These are phyloP conservation scores for Lerista edwardsae DNA, from an alignment of 2,797 vertebrate species.

Conservation along the genomic window DNA sequence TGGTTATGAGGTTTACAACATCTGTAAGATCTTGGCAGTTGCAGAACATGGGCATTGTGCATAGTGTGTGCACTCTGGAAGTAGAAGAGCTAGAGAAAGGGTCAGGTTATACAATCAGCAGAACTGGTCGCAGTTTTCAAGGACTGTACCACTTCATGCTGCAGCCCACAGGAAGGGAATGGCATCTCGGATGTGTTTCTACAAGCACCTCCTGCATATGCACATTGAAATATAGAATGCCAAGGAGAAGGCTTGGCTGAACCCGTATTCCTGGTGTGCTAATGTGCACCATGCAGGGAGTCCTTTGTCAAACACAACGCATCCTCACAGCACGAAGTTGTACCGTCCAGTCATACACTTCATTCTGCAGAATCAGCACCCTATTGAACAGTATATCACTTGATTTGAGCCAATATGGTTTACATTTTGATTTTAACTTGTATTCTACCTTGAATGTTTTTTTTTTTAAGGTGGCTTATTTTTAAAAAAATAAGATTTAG, in stretches of 20 bases:
- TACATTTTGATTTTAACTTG: no score
- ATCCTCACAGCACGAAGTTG: no score
- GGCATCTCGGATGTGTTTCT: no score
- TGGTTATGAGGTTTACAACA: slow-evolving; percentile 11
- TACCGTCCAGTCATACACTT: background rate
- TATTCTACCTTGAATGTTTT: no score
- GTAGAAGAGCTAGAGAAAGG: background rate
- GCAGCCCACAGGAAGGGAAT: background rate
- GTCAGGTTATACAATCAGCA: background rate
- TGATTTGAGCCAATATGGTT: no score
- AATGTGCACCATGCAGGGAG: background rate
- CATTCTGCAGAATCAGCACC: no score
- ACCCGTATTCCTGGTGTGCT: background rate
- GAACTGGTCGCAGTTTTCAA: background rate
- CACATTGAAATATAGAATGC: no score
- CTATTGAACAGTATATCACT: no score
- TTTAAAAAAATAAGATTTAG: no score
- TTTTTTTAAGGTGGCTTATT: no score
- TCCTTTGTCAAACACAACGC: background rate
- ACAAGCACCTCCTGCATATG: background rate
- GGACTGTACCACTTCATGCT: background rate
- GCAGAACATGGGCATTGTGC: background rate
- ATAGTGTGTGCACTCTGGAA: background rate
- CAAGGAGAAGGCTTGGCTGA: background rate
- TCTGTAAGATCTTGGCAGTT: background rate